These are phyloP conservation scores for Dynastes grantii DNA, from an alignment of 2,888 invertebrate species.

Conservation along the genomic window DNA sequence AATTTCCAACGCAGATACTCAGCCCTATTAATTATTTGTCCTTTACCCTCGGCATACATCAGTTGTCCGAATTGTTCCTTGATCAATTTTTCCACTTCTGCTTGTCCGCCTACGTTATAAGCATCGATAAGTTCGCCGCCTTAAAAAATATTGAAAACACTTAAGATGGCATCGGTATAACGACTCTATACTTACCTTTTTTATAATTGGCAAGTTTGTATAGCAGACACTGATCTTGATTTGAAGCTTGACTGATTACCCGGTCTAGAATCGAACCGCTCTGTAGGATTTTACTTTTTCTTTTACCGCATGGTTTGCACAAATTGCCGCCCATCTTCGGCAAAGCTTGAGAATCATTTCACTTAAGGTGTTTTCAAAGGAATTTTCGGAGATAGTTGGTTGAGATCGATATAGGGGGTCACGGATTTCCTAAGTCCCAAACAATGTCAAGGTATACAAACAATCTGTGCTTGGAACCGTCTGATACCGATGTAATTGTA, in stretches of 20 bases:
- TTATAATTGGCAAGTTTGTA: conserved; percentile 93
- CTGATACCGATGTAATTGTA: conserved; percentile 13
- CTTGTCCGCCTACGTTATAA: conserved; percentile 87
- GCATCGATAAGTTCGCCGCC: conserved; percentile 92
- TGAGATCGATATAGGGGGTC: conserved; percentile 40
- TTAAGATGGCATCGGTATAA: background rate
- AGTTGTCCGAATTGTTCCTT: conserved; percentile 89
- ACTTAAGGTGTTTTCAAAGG: conserved; percentile 54
- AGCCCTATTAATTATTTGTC: conserved; percentile 88
- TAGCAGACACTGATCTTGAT: conserved; percentile 88
- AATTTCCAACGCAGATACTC: conserved; percentile 94
- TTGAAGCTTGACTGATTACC: conserved; percentile 90
- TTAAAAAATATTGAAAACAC: conserved; percentile 1
- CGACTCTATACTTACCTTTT: conserved; percentile 74
- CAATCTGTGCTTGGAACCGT: conserved; percentile 50
- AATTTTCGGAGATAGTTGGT: background rate
- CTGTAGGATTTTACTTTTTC: conserved; percentile 70
- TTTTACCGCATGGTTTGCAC: conserved; percentile 68
- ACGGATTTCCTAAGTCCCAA: conserved; percentile 29
- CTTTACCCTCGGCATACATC: conserved; percentile 90
- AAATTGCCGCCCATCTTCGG: conserved; percentile 70
- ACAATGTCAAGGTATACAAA: conserved; percentile 54
- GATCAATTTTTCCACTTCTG: conserved; percentile 88
- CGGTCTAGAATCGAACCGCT: conserved; percentile 89
- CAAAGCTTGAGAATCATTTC: conserved; percentile 62